Evolutionary conservation across 2,888 invertebrate species (phyloP), one percentile per base, ranked within the genome.

Genomic region (Frankliniella fusca): DNA sequence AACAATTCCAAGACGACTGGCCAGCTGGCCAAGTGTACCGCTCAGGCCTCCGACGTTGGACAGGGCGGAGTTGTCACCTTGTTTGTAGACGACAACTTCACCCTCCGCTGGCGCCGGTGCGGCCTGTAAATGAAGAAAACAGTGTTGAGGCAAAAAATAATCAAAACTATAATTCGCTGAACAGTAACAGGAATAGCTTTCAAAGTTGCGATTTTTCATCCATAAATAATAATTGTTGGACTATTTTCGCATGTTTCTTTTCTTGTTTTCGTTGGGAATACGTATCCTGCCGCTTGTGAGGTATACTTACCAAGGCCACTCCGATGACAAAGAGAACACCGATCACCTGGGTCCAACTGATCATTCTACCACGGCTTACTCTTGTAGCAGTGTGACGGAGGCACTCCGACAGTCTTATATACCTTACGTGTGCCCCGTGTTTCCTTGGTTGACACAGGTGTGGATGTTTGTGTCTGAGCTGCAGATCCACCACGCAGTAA

Each of bases 391-490:
- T 76, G 70, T 23, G 70, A 76, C 70, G 8, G 9, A n/a, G 70
- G 70, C 70, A 27, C 27, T 9, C 70, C 10, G 70, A 9, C 70
- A 61, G 20, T 61, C 27, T 76, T 76, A 76, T 76, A 76, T 27
- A 61, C 61, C 61, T 61, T 38, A 38, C 38, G 38, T 38, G 38
- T 15, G 54, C 54, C 54, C 20, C 20, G 12, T 20, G 54, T 15
- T 27, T 23, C 61, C 38, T 38, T 38, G 11, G 70, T 76, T 76
- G 70, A 76, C 70, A 76, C 70, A 76, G 70, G 27, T 76, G 70
- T 27, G 2, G 23, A 12, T 76, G 27, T 76, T 76, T 76, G 70
- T 23, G 70, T 12, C 54, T 54, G 54, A 12, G 54, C 15, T 15
- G 20, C 38, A 38, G n/a, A n/a, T 5, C 38, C 38, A 38, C 38